Evolutionary conservation across 2,797 vertebrate genomes (phyloP).

Genomic region (Amniataba percoides): DNA sequence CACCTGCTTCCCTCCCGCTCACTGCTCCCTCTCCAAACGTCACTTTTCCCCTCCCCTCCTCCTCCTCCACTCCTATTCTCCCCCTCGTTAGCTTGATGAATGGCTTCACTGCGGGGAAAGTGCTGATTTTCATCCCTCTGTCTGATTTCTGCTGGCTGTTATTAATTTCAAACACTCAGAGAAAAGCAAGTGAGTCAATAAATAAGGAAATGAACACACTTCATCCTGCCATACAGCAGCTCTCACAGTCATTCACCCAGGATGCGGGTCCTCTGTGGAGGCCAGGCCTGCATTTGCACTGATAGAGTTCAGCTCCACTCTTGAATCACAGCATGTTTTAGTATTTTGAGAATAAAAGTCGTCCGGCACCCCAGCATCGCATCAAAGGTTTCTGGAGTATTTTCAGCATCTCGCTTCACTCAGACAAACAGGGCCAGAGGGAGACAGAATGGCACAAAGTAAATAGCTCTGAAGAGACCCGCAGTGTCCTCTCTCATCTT

Average conservation of each 20-base stretch:
- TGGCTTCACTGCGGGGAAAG: constrained; percentile 96
- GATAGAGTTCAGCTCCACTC: constrained; percentile 66
- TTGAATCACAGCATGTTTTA: constrained; percentile 48
- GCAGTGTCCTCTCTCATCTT: constrained; percentile 61
- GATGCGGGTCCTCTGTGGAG: constrained; percentile 59
- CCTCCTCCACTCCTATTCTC: constrained; percentile 82
- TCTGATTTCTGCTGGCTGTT: constrained; percentile 95
- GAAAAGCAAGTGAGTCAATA: constrained; percentile 91
- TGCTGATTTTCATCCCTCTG: constrained; percentile 96
- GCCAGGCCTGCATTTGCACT: constrained; percentile 66
- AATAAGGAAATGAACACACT: constrained; percentile 87
- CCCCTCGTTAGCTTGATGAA: constrained; percentile 99
- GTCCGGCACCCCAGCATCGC: constrained; percentile 36
- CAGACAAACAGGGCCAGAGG: constrained; percentile 53
- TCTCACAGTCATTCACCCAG: constrained; percentile 75
- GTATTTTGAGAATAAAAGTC: constrained; percentile 46
- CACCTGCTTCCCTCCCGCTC: constrained; percentile 79
- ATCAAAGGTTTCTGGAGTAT: constrained; percentile 56
- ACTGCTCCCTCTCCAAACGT: constrained; percentile 74
- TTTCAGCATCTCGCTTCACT: constrained; percentile 45
- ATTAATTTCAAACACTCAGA: constrained; percentile 97
- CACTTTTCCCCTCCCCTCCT: constrained; percentile 82
- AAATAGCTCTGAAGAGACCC: constrained; percentile 59
- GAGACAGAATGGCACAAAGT: constrained; percentile 51
- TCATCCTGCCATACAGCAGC: constrained; percentile 81